A percentile compares a stretch with the other conserved stretches of the same genome.
These are phyloP conservation scores for Gymnocheta viridis DNA, from an alignment of 2,888 invertebrate genomes.

Conservation along the genomic window DNA sequence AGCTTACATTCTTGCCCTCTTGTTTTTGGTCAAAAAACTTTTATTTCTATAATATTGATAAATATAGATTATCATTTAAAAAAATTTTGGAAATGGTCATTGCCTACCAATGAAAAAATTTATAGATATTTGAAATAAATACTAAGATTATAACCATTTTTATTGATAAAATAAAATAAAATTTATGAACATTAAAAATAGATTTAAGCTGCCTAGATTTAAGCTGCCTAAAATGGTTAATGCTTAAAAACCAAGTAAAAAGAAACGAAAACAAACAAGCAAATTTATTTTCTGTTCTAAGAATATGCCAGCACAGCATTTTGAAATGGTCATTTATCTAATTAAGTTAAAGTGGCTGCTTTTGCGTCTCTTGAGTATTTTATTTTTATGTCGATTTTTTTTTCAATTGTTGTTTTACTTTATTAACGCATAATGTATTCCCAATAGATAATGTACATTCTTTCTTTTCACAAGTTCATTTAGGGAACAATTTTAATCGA, in stretches of 20 bases:
- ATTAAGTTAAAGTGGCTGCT: constrained; percentile 60
- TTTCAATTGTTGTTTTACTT: background rate
- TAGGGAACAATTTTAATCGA: background rate
- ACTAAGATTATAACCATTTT: too few relatives aligned
- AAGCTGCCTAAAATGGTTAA: too few relatives aligned
- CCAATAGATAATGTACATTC: background rate
- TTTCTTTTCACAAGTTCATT: background rate
- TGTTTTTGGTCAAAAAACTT: too few relatives aligned
- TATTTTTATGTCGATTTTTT: constrained; percentile 28
- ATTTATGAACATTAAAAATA: too few relatives aligned
- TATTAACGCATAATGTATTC: background rate
- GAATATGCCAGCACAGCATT: constrained; percentile 49
- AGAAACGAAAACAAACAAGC: background rate
- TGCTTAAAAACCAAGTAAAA: background rate
- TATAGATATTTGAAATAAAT: too few relatives aligned
- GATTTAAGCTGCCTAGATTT: too few relatives aligned
- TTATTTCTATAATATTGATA: too few relatives aligned
- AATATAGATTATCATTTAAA: too few relatives aligned
- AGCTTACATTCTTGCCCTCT: too few relatives aligned
- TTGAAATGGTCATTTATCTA: constrained; percentile 61
- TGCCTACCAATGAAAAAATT: too few relatives aligned
- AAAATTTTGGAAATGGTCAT: too few relatives aligned
- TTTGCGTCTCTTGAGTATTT: constrained; percentile 39
- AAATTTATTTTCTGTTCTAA: background rate
- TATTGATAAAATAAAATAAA: too few relatives aligned